These are phyloP conservation scores for Cosmia trapezina DNA, from an alignment of 2,888 invertebrate species.

Conservation along the genomic window DNA sequence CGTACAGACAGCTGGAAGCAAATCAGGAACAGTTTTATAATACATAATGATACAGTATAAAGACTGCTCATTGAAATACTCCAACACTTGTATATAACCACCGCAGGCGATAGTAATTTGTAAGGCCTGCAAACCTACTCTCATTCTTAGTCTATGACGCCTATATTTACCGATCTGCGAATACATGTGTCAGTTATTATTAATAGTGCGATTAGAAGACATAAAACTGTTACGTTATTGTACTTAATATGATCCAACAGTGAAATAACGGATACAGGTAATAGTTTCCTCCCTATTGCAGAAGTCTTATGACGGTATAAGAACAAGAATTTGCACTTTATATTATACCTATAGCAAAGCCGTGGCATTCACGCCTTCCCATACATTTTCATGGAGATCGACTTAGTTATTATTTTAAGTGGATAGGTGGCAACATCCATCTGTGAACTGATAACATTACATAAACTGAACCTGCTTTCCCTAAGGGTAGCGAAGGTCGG, in stretches of 20 bases:
- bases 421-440: slow-evolving; percentile 16
- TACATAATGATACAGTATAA: slow-evolving; percentile 55
- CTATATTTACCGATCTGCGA: slow-evolving; percentile 45
- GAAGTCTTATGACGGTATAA: slow-evolving; percentile 31
- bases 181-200: slow-evolving; percentile 28
- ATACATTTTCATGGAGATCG: slow-evolving; percentile 26
- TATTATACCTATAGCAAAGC: slow-evolving; percentile 8
- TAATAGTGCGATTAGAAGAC: slow-evolving; percentile 41
- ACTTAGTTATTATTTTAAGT: slow-evolving; percentile 39
- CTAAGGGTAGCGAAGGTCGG: slow-evolving; percentile 14
- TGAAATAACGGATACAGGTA: slow-evolving; percentile 21
- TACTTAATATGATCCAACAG: slow-evolving; percentile 34
- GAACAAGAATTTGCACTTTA: slow-evolving; percentile 29
- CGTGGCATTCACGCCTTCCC: slow-evolving; percentile 6
- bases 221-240: slow-evolving; percentile 41
- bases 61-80: slow-evolving; percentile 59
- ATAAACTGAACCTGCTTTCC: slow-evolving; percentile 24
- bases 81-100: slow-evolving; percentile 32
- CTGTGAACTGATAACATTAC: slow-evolving; percentile 18
- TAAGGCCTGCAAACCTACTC: slow-evolving; percentile 61
- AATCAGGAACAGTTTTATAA: slow-evolving; percentile 56
- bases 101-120: slow-evolving; percentile 66
- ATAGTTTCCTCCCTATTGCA: slow-evolving; percentile 22
- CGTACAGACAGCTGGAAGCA: slow-evolving; percentile 38
- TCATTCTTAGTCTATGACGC: slow-evolving; percentile 36